Conservation (phyloP, 2,797 vertebrate genomes). For the Salmo trutta region DNA sequence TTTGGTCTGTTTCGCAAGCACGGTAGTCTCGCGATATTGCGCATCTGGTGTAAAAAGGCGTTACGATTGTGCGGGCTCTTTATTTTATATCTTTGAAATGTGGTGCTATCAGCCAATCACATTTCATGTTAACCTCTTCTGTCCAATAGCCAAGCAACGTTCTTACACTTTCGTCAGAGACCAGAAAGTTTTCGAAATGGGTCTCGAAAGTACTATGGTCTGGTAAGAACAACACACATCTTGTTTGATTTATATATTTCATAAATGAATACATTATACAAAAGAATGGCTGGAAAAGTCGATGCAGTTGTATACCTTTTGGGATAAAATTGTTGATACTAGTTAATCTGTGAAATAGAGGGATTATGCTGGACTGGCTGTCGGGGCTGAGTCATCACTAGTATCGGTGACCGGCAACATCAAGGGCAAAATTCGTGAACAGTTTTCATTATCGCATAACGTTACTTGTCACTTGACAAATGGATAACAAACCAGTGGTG, state of each 20-base stretch:
- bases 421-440: background rate
- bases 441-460: background rate
- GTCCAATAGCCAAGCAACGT: conserved; percentile 67
- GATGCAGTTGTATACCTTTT: background rate
- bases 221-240: conserved; percentile 81
- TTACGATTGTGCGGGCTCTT: no score
- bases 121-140: background rate
- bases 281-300: background rate
- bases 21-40: no score
- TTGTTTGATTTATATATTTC: background rate
- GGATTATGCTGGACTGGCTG: background rate
- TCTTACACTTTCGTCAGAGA: conserved; percentile 47
- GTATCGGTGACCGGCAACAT: background rate
- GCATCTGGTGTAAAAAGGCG: no score
- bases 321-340: background rate
- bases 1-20: no score
- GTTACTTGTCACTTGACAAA: background rate
- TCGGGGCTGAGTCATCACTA: conserved; percentile 29
- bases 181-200: conserved; percentile 87
- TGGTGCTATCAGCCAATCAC: background rate
- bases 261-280: background rate
- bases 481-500: background rate
- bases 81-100: background rate
- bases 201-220: conserved; percentile 96
- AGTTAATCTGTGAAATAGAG: background rate